Conservation (phyloP, 2,113 vertebrate genomes). For the Aviceda subcristata region DNA sequence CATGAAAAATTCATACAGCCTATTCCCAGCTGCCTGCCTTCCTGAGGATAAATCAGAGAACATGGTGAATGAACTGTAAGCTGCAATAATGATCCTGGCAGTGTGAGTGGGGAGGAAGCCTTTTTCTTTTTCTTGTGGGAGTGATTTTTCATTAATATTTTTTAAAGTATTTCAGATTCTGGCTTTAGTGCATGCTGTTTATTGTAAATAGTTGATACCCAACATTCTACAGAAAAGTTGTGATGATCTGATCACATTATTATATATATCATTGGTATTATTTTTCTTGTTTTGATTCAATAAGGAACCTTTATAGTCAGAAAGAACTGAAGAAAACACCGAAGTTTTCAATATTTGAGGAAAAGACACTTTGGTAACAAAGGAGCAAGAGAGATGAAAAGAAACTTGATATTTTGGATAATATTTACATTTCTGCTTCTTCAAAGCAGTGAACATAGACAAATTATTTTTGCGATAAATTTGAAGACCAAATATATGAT, state of each 20-base stretch:
- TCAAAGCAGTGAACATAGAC: not conserved
- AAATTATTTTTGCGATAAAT: not conserved
- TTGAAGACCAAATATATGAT: not conserved
- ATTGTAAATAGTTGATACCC: not conserved
- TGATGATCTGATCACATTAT: not conserved
- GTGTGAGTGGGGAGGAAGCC: not conserved
- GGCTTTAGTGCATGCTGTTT: not conserved
- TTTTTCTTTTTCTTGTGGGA: not conserved
- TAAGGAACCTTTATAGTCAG: not conserved
- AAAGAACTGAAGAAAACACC: not conserved
- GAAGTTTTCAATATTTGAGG: not conserved
- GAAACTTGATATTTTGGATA: not conserved
- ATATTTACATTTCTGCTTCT: not conserved
- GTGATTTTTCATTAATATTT: not conserved
- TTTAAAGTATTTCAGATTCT: not conserved
- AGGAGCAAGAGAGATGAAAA: not conserved
- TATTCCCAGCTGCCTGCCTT: not conserved
- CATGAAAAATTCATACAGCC: not conserved
- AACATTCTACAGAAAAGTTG: not conserved
- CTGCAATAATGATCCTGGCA: not conserved
- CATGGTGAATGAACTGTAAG: not conserved
- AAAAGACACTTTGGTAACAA: not conserved
- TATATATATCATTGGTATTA: not conserved
- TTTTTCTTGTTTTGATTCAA: not conserved
- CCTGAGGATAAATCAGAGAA: not conserved